A percentile compares a stretch with the other conserved stretches of the same genome.
Evolutionary conservation across 2,888 invertebrate species (phyloP).

Genomic region (Scaptomyza parva): DNA sequence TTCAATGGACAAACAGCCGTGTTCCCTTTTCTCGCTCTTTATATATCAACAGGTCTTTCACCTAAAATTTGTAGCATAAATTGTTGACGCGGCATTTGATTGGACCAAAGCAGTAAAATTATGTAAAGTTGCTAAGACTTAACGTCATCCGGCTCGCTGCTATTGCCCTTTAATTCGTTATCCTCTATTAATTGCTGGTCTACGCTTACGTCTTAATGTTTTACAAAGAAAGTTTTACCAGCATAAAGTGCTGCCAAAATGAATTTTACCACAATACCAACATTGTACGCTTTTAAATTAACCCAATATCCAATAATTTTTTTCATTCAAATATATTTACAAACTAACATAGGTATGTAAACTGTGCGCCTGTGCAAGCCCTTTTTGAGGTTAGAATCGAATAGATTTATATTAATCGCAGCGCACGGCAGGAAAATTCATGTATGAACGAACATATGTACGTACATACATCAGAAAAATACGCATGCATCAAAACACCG

Average conservation of each 20-base stretch:
- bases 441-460: neutral
- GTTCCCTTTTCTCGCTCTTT: constrained; percentile 23
- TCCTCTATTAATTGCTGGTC: constrained; percentile 1
- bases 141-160: constrained; percentile 47
- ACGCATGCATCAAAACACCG: constrained; percentile 62
- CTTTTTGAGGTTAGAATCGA: constrained; percentile 72
- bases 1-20: constrained; percentile 31
- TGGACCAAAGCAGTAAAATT: constrained; percentile 10
- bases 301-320: constrained; percentile 1
- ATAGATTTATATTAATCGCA: constrained; percentile 37
- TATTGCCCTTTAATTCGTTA: constrained; percentile 34
- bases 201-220: neutral
- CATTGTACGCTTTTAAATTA: constrained; percentile 8
- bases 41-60: constrained; percentile 70
- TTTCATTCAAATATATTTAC: neutral
- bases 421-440: constrained; percentile 10
- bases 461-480: constrained; percentile 41
- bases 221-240: neutral
- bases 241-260: neutral
- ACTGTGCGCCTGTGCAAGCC: constrained; percentile 47
- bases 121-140: constrained; percentile 17
- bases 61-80: constrained; percentile 42
- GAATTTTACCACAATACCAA: neutral
- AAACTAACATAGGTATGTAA: neutral
- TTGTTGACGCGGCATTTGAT: constrained; percentile 58